phyloP scores from a whole-genome alignment of 2,797 vertebrate genomes.

The Aselliscus stoliczkanus region DNA sequence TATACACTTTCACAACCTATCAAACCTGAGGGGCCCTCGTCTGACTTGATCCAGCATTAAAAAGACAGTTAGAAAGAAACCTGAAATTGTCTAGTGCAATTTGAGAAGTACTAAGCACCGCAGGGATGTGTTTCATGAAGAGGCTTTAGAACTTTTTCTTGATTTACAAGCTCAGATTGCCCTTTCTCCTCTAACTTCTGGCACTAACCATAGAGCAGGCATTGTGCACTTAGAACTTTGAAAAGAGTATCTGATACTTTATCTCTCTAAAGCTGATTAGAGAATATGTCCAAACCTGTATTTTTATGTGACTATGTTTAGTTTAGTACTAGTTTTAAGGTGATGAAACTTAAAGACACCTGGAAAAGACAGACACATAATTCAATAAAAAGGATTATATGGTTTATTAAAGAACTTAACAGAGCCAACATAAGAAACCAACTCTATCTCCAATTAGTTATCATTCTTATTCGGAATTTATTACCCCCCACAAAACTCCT shows the following conservation, averaged over 20 bases:
- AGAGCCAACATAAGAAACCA: slow-evolving; percentile 51
- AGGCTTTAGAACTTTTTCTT: slow-evolving; percentile 53
- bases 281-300: slow-evolving; percentile 51
- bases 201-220: slow-evolving; percentile 51
- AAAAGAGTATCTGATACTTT: slow-evolving; percentile 58
- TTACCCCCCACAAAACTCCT: not conserved
- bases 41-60: slow-evolving; percentile 50
- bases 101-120: slow-evolving; percentile 42
- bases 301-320: slow-evolving; percentile 6
- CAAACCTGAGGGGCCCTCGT: not conserved
- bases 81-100: slow-evolving; percentile 29
- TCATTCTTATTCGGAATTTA: slow-evolving; percentile 48
- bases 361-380: slow-evolving; percentile 32
- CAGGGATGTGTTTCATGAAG: slow-evolving; percentile 47
- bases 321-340: slow-evolving; percentile 48
- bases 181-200: slow-evolving; percentile 51
- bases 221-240: slow-evolving; percentile 54
- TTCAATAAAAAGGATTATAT: slow-evolving; percentile 58
- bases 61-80: slow-evolving; percentile 40
- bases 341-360: slow-evolving; percentile 40
- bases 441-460: slow-evolving; percentile 54
- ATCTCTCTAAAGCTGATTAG: slow-evolving; percentile 54
- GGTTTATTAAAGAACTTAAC: slow-evolving; percentile 57
- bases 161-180: slow-evolving; percentile 62
- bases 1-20: slow-evolving; percentile 8